Percentiles rank a stretch among this genome's conserved stretches.
Conservation (phyloP, 2,113 vertebrate species). For the Strigops habroptila region DNA sequence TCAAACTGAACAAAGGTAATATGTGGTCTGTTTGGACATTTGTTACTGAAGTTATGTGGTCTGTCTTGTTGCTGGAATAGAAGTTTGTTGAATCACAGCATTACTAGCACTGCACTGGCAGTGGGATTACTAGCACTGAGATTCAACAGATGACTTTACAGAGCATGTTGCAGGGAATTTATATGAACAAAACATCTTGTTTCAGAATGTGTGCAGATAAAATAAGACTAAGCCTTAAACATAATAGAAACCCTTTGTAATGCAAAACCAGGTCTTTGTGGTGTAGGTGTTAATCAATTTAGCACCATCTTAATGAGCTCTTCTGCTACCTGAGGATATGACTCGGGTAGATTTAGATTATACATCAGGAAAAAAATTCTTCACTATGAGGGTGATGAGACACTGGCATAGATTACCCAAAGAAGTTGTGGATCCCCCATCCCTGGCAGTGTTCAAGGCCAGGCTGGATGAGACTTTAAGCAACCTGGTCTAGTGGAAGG, state of each 20-base stretch:
- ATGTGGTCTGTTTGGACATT: neutral
- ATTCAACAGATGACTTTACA: neutral
- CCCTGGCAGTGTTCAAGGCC: neutral
- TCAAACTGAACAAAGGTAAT: neutral
- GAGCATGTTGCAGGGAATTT: neutral
- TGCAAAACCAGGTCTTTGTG: neutral
- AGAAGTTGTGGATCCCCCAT: neutral
- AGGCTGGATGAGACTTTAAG: neutral
- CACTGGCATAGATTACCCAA: neutral
- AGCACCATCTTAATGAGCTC: neutral
- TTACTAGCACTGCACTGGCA: neutral
- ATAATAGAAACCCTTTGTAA: neutral
- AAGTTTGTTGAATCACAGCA: neutral
- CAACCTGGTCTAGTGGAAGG: neutral
- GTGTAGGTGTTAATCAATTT: neutral
- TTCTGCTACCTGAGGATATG: neutral
- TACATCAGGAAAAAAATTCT: neutral
- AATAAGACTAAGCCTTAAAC: neutral
- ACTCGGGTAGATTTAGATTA: neutral
- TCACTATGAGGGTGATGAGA: neutral
- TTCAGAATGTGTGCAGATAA: neutral
- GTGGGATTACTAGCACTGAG: neutral
- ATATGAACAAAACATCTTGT: neutral
- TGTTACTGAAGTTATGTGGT: neutral
- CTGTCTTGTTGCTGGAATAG: neutral